phyloP scores from a whole-genome alignment of 2,797 vertebrate species.

The Eospalax fontanierii region DNA sequence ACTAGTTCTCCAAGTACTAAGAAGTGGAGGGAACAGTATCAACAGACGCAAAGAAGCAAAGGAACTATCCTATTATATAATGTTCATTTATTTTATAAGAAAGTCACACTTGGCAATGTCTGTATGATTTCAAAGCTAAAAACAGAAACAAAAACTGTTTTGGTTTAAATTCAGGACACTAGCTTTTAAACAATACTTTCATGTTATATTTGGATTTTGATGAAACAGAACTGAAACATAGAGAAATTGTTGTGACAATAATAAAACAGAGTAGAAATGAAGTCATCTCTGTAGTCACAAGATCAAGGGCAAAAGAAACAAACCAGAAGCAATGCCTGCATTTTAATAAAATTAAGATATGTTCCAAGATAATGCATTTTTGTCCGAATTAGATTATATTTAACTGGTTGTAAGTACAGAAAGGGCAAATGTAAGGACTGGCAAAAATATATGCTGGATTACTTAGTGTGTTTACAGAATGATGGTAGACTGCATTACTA shows the following conservation, averaged over 20 bases:
- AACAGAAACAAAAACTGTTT: not conserved
- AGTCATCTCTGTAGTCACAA: not conserved
- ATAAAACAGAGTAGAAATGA: not conserved
- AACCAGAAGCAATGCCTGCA: not conserved
- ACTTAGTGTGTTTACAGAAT: constrained; percentile 10
- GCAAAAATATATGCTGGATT: not conserved
- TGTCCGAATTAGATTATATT: not conserved
- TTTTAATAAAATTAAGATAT: constrained; percentile 52
- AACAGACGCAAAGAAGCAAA: constrained; percentile 43
- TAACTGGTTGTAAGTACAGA: not conserved
- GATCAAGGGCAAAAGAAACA: constrained; percentile 27
- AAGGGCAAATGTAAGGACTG: not conserved
- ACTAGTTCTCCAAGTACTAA: constrained; percentile 31
- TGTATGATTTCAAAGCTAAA: constrained; percentile 58
- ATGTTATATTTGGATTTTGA: constrained; percentile 46
- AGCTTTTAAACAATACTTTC: constrained; percentile 39
- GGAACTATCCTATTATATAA: not conserved
- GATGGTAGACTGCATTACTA: not conserved
- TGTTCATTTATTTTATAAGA: not conserved
- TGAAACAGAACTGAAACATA: not conserved
- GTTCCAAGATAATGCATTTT: not conserved
- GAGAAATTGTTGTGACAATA: constrained; percentile 3
- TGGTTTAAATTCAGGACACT: constrained; percentile 10
- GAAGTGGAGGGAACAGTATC: not conserved
- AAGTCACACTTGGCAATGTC: constrained; percentile 24